Conservation (phyloP, 2,113 vertebrate genomes). For the Oreotragus oreotragus region DNA sequence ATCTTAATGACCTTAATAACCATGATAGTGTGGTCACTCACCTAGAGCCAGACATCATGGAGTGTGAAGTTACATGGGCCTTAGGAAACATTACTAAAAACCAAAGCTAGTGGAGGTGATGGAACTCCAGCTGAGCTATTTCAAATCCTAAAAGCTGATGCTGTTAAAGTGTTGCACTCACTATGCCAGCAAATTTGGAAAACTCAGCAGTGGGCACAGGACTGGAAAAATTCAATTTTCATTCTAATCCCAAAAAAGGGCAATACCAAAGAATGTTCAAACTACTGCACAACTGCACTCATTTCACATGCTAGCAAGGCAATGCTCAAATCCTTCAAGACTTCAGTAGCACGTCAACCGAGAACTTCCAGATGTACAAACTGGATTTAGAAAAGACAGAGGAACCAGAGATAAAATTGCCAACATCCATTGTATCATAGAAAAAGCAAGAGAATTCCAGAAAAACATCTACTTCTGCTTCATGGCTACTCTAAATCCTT, state of each 20-base stretch:
- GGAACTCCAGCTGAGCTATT: not conserved
- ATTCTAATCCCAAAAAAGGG: not conserved
- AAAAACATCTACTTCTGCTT: not conserved
- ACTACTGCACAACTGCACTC: not conserved
- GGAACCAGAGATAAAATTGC: not conserved
- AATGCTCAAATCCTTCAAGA: not conserved
- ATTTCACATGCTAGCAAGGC: not conserved
- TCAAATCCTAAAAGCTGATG: not conserved
- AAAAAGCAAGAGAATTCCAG: not conserved
- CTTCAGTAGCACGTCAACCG: fast-evolving
- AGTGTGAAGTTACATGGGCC: not conserved
- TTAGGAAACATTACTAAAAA: not conserved
- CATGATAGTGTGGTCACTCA: not conserved
- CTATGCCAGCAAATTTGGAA: not conserved
- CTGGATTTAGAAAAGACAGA: not conserved
- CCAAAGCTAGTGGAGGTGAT: not conserved
- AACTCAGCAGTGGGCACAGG: not conserved
- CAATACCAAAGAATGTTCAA: not conserved
- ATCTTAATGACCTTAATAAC: not conserved
- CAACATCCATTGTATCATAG: not conserved
- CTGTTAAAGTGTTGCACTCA: not conserved
- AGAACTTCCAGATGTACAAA: not conserved
- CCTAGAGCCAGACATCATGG: not conserved
- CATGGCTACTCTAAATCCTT: not conserved
- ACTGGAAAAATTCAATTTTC: not conserved